Percentiles rank a stretch among this genome's conserved stretches.
Conservation (phyloP, 1,140 invertebrate genomes). For the Drosophila sp. region DNA sequence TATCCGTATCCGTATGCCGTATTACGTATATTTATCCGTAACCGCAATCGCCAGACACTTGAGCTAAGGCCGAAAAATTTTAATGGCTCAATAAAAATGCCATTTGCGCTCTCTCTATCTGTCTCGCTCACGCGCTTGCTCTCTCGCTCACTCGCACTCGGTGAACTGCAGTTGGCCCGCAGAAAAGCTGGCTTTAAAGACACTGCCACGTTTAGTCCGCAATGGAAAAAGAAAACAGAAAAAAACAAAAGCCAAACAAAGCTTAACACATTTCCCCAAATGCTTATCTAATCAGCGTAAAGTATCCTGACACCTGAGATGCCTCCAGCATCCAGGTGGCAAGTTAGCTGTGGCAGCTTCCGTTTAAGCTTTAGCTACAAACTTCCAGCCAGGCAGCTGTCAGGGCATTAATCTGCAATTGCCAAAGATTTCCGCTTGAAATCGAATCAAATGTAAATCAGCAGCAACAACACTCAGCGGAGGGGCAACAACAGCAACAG, state of each 20-base stretch:
- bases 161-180: constrained; percentile 38
- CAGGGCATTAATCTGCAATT: constrained; percentile 82
- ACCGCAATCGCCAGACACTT: constrained; percentile 43
- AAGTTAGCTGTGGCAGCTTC: constrained; percentile 24
- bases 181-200: constrained; percentile 73
- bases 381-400: constrained; percentile 67
- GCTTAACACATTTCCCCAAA: constrained; percentile 81
- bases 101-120: constrained; percentile 62
- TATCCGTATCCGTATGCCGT: constrained; percentile 18
- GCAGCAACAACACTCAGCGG: constrained; percentile 20
- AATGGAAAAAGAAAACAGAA: constrained; percentile 16
- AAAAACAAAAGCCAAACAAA: constrained; percentile 79
- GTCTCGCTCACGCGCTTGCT: not conserved
- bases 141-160: not conserved
- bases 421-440: constrained; percentile 75
- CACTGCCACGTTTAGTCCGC: constrained; percentile 4
- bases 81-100: constrained; percentile 84
- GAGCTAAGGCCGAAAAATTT: constrained; percentile 70
- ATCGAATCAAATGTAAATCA: constrained; percentile 83
- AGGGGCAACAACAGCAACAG: not conserved
- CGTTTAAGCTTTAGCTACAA: constrained; percentile 21
- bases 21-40: constrained; percentile 23
- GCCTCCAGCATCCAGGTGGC: constrained; percentile 23
- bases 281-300: constrained; percentile 82
- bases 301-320: constrained; percentile 81